These are phyloP conservation scores for Chalcis sispes DNA, from an alignment of 2,888 invertebrate species.

Conservation along the genomic window DNA sequence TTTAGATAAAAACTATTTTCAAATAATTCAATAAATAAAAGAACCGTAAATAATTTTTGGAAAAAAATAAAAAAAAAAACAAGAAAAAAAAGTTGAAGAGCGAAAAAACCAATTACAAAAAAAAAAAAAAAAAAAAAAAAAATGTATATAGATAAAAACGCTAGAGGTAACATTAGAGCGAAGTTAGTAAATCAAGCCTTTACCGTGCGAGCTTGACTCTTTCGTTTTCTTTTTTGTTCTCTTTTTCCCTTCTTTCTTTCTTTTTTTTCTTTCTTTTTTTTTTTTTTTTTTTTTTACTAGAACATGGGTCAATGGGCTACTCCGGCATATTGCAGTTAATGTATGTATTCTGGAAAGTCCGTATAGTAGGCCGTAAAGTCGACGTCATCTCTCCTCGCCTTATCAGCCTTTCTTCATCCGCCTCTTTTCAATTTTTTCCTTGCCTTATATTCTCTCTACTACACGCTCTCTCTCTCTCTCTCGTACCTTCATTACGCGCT, in stretches of 20 bases:
- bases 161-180: too few species aligned
- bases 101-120: neutral
- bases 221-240: neutral
- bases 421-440: conserved; percentile 36
- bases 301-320: conserved; percentile 38
- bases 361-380: neutral
- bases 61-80: neutral
- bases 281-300: neutral
- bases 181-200: neutral
- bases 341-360: conserved; percentile 11
- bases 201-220: too few species aligned
- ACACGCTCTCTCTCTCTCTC: neutral
- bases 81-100: neutral
- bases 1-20: too few species aligned
- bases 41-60: neutral
- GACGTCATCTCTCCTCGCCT: neutral
- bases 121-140: too few species aligned
- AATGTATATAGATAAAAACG: neutral
- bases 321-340: conserved; percentile 35
- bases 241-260: too few species aligned
- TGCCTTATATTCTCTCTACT: neutral
- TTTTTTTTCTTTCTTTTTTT: too few species aligned
- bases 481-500: neutral
- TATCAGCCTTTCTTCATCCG: conserved; percentile 26
- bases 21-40: too few species aligned